phyloP scores from a whole-genome alignment of 2,888 invertebrate species.

The Crepidodera aurea region DNA sequence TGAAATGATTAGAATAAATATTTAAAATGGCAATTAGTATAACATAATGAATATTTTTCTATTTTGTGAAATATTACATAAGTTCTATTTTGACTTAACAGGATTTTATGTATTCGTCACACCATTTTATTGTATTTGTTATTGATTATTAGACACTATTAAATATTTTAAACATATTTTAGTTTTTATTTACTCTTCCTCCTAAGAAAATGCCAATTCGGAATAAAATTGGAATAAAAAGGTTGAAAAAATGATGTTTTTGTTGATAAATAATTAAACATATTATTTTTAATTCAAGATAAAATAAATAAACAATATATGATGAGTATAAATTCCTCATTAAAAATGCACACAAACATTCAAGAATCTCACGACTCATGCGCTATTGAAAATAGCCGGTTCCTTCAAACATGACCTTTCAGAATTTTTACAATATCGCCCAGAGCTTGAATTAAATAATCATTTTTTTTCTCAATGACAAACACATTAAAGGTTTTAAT shows the following conservation, averaged over 20 bases:
- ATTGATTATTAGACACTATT: slow-evolving; percentile 9
- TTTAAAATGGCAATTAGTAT: slow-evolving; percentile 15
- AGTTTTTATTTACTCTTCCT: too few species aligned
- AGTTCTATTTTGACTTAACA: slow-evolving; percentile 25
- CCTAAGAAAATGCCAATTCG: too few species aligned
- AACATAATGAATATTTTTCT: slow-evolving; percentile 34
- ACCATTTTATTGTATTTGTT: slow-evolving; percentile 14
- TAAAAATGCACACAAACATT: background rate
- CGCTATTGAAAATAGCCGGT: background rate
- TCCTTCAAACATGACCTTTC: slow-evolving; percentile 2
- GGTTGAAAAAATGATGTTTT: too few species aligned
- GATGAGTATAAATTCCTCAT: background rate
- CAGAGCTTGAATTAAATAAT: background rate
- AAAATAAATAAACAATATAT: too few species aligned
- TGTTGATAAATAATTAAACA: too few species aligned
- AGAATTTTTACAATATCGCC: background rate
- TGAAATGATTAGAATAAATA: background rate
- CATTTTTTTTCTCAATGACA: background rate
- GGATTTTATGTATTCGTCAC: slow-evolving; percentile 28
- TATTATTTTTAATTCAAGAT: too few species aligned
- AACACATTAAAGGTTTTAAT: background rate
- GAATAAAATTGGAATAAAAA: too few species aligned
- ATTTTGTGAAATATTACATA: slow-evolving; percentile 31
- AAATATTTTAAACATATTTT: slow-evolving; percentile 4
- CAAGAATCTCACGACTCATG: background rate